phyloP scores from a whole-genome alignment of 2,113 vertebrate species.

The Pelvicachromis taeniatus region DNA sequence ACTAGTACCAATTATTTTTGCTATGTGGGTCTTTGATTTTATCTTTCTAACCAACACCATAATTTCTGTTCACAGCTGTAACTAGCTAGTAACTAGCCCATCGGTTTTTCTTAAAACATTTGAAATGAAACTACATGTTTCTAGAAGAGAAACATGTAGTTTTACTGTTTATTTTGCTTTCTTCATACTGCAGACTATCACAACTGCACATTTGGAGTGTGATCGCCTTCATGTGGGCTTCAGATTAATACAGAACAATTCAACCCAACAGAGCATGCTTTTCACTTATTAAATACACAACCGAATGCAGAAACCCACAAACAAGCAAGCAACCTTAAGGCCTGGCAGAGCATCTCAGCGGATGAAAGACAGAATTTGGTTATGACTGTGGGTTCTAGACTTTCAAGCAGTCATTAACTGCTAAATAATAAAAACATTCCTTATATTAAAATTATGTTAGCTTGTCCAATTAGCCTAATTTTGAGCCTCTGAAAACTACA shows the following conservation, averaged over 20 bases:
- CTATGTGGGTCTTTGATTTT: no score
- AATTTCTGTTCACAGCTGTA: no score
- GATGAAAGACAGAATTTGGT: neutral
- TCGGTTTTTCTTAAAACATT: no score
- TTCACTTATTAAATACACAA: neutral
- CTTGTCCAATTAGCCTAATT: neutral
- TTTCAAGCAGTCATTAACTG: neutral
- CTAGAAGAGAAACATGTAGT: neutral
- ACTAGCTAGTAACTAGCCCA: no score
- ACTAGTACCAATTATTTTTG: no score
- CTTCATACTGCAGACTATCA: neutral
- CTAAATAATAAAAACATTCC: neutral
- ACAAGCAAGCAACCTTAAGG: neutral
- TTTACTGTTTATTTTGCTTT: neutral
- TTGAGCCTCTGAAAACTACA: neutral
- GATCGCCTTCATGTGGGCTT: neutral
- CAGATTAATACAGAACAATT: neutral
- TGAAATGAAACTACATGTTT: no score
- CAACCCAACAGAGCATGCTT: neutral
- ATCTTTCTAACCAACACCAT: no score
- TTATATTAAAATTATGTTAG: neutral
- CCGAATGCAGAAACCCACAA: neutral
- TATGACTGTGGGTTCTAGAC: neutral
- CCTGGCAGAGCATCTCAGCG: neutral
- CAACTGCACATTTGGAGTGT: neutral